phyloP scores from a whole-genome alignment of 2,113 vertebrate genomes.

The Siniperca knerii region DNA sequence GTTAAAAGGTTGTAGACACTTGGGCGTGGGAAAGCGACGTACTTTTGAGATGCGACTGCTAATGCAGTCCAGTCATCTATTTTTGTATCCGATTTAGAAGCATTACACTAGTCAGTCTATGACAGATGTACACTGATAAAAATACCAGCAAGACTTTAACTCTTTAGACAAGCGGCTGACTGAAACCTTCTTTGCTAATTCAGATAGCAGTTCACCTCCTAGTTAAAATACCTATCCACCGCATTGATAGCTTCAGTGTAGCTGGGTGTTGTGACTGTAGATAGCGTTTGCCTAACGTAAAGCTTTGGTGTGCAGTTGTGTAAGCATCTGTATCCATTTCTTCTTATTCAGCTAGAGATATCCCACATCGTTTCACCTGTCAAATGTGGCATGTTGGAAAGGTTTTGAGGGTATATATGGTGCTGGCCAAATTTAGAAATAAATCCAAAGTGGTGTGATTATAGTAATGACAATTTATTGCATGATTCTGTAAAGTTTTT shows the following conservation, averaged over 20 bases:
- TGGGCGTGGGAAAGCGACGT: neutral
- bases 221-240: neutral
- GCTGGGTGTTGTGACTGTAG: constrained; percentile 37
- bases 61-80: neutral
- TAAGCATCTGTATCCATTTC: constrained; percentile 68
- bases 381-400: constrained; percentile 6
- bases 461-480: neutral
- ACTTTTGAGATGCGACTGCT: neutral
- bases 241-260: neutral
- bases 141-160: neutral
- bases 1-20: neutral
- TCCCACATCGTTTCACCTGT: constrained; percentile 23
- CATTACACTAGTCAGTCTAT: neutral
- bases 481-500: neutral
- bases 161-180: neutral
- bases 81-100: neutral
- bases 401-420: neutral
- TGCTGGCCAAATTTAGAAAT: neutral
- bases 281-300: constrained; percentile 33
- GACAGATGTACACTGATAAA: neutral
- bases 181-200: neutral
- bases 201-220: neutral
- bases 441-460: neutral
- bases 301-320: constrained; percentile 59
- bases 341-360: constrained; percentile 46